Evolutionary conservation across 2,797 vertebrate species (phyloP).

Genomic region (Distichodus sexfasciatus): DNA sequence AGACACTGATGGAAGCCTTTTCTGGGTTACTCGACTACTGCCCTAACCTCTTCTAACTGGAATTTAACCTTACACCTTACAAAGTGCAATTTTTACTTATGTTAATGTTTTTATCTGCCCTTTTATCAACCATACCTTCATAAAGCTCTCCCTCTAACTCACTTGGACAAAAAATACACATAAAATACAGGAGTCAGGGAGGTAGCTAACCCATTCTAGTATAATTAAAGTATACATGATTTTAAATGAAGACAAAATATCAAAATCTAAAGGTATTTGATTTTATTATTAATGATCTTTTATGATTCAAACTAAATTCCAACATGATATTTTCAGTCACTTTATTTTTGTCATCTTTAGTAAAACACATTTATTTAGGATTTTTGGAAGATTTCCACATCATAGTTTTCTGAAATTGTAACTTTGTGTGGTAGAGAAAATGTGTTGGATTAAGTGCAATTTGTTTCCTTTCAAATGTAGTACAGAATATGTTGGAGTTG

Average conservation of each 20-base stretch:
- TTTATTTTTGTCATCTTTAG: too few species aligned
- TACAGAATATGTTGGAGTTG: not conserved
- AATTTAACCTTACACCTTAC: constrained; percentile 35
- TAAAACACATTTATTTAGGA: not conserved
- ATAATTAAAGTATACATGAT: too few species aligned
- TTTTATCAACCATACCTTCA: constrained; percentile 13
- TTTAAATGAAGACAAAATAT: too few species aligned
- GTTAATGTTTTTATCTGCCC: constrained; percentile 16
- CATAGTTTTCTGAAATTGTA: constrained; percentile 21
- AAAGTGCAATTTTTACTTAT: constrained; percentile 49
- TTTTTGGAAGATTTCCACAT: constrained; percentile 12
- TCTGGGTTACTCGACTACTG: too few species aligned
- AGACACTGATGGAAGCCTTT: constrained; percentile 42
- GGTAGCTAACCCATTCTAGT: too few species aligned
- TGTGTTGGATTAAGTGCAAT: constrained; percentile 24
- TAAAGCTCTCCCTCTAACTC: not conserved
- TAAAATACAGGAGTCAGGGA: too few species aligned
- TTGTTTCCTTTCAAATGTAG: constrained; percentile 15
- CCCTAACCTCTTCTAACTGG: constrained; percentile 9
- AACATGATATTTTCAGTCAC: too few species aligned
- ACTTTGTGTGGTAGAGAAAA: constrained; percentile 20
- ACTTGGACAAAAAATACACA: too few species aligned
- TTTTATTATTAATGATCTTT: not conserved
- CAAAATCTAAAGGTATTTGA: too few species aligned
- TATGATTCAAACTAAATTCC: constrained; percentile 1